These are phyloP conservation scores for Drosophila grimshawi DNA, from an alignment of 1,140 invertebrate genomes.

Conservation along the genomic window DNA sequence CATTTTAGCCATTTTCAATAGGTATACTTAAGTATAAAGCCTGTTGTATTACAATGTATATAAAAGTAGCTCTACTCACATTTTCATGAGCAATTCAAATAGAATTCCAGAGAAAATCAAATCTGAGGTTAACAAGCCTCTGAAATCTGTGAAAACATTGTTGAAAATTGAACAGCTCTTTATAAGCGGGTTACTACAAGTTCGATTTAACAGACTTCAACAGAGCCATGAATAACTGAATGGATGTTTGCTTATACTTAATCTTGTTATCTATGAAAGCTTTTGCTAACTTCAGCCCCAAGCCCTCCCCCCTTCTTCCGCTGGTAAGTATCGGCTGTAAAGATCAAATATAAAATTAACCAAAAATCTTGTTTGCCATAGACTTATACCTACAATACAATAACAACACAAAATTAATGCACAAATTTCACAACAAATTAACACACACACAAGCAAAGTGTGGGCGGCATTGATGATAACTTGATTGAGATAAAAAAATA, in stretches of 20 bases:
- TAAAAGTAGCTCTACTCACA: no score
- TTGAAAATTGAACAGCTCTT: no score
- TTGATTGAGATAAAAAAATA: slow-evolving; percentile 8
- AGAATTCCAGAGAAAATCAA: no score
- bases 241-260: slow-evolving; percentile 18
- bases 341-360: slow-evolving; percentile 10
- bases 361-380: slow-evolving; percentile 13
- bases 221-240: background rate
- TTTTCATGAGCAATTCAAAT: no score
- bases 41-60: no score
- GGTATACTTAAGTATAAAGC: no score
- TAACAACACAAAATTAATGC: slow-evolving; percentile 63
- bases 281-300: background rate
- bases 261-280: slow-evolving; percentile 42
- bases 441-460: slow-evolving; percentile 22
- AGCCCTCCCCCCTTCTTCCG: background rate
- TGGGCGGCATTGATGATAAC: slow-evolving; percentile 15
- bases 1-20: no score
- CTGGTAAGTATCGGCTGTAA: background rate
- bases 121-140: no score
- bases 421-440: slow-evolving; percentile 72
- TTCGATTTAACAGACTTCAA: no score
- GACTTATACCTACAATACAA: slow-evolving; percentile 9
- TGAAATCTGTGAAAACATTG: no score
- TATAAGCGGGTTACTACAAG: no score